Base-by-base conservation (phyloP, 2,113 vertebrate species). In the Phoxinus phoxinus region DNA sequence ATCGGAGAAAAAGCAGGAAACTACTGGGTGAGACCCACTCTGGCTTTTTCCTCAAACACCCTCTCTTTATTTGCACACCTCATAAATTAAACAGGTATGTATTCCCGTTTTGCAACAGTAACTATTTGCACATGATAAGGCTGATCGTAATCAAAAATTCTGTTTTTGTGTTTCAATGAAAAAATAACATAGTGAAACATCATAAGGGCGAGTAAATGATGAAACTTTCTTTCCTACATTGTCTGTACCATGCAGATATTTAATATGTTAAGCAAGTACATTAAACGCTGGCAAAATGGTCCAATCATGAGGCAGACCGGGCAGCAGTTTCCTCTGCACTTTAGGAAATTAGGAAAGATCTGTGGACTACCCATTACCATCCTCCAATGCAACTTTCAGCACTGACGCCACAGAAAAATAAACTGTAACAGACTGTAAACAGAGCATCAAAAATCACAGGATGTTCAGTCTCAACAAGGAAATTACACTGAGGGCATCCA, bases 121-220 rank as follows among this genome's bases (percentile, higher is more conserved):
- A 58, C 74, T 84, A 46, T 84, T 86, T 56, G 79, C 9, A 32
- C 21, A 63, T 51, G 84, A 88, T 86, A 86, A 85, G 37, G 71
- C 19, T 21, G 48, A 19, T 44, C 23, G 25, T 76, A 32, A 4
- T 21, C 19, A 51, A 67, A 35, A 58, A 25, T 4, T 23, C 27
- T 0, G 8, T 32, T 59, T 78, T 21, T 37, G 17, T 78, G 32
- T 75, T 75, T 2, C 5, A 25, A 17, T 10, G 13, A 27, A 51
- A 74, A 25, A 27, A 48, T 7, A 13, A 30, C 19, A 11, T 35
- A 4, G 21, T 35, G 65, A 13, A 48, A 30, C 25, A 75, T 48
- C n/a, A 25, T 17, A 75, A 27, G 13, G 7, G 6, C 3, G 72
- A 74, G 72, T 27, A 75, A 44, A 72, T 27, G 15, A n/a, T 30